A percentile compares a stretch with the other conserved stretches of the same genome.
Conservation (phyloP, 2,888 invertebrate species). For the Parnassius glacialis region DNA sequence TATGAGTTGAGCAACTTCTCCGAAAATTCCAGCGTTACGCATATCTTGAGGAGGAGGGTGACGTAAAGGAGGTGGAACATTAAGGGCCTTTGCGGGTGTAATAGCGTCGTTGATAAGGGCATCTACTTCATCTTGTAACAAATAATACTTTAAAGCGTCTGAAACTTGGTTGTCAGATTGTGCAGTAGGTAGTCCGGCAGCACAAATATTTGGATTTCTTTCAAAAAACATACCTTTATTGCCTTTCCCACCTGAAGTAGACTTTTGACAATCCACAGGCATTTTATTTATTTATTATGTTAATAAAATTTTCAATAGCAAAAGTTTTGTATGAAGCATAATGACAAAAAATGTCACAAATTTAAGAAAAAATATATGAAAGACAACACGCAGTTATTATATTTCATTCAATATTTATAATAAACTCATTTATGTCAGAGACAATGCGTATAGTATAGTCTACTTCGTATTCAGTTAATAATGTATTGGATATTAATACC, state of each 20-base stretch:
- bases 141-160: slow-evolving; percentile 55
- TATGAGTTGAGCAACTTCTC: slow-evolving; percentile 46
- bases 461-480: no score
- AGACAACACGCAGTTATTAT: no score
- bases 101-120: slow-evolving; percentile 60
- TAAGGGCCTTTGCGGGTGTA: no score
- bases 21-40: slow-evolving; percentile 50
- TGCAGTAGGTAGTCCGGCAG: slow-evolving; percentile 61
- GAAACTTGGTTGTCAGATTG: slow-evolving; percentile 50
- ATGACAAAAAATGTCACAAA: slow-evolving; percentile 3
- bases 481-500: no score
- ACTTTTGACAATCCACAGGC: slow-evolving; percentile 56
- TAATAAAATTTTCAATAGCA: background rate
- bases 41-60: slow-evolving; percentile 51
- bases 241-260: slow-evolving; percentile 65
- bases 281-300: slow-evolving; percentile 34
- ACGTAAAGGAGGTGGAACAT: slow-evolving; percentile 45
- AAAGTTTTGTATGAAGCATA: background rate
- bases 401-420: no score
- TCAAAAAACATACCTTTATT: slow-evolving; percentile 63
- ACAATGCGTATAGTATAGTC: no score
- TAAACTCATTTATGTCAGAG: no score
- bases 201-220: slow-evolving; percentile 58
- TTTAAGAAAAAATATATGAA: background rate
- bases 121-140: slow-evolving; percentile 63